These are phyloP conservation scores for Temnothorax unifasciatus DNA, from an alignment of 2,888 invertebrate genomes.

Conservation along the genomic window DNA sequence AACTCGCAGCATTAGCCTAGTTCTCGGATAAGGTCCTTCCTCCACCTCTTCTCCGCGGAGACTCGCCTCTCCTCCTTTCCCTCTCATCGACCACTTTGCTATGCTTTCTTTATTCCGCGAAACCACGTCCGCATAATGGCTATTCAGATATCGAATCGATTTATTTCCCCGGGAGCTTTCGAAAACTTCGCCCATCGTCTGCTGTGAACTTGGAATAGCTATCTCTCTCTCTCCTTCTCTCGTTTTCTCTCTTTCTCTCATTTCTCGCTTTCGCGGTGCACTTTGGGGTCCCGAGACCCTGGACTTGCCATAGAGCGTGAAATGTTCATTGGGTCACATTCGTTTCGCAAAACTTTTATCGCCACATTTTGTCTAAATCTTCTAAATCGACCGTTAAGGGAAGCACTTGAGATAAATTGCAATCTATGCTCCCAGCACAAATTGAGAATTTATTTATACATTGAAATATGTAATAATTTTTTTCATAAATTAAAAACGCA, in stretches of 20 bases:
- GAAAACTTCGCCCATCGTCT: conserved; percentile 68
- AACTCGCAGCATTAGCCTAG: conserved; percentile 81
- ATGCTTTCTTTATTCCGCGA: conserved; percentile 59
- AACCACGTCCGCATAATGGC: conserved; percentile 78
- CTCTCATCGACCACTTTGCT: conserved; percentile 54
- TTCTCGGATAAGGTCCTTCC: conserved; percentile 70
- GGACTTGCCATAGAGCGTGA: conserved; percentile 36
- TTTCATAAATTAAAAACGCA: background rate
- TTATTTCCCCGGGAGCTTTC: conserved; percentile 78
- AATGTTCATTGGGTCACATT: conserved; percentile 45
- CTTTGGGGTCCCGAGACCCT: conserved; percentile 43
- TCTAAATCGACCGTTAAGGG: conserved; percentile 42
- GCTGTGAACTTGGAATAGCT: conserved; percentile 65
- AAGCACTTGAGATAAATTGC: conserved; percentile 31
- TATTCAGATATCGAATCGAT: conserved; percentile 83
- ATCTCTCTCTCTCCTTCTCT: background rate
- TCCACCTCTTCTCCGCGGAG: conserved; percentile 4
- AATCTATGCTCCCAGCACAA: conserved; percentile 1
- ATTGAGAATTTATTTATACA: conserved; percentile 32
- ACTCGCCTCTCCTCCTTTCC: conserved; percentile 14
- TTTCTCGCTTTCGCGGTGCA: conserved; percentile 52
- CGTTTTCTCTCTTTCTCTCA: conserved; percentile 30
- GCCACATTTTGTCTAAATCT: conserved; percentile 33
- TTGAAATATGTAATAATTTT: background rate
- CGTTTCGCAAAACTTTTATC: conserved; percentile 51